A percentile compares a stretch with the other conserved stretches of the same genome.
phyloP scores from a whole-genome alignment of 2,113 vertebrate species.

The Carassius auratus region DNA sequence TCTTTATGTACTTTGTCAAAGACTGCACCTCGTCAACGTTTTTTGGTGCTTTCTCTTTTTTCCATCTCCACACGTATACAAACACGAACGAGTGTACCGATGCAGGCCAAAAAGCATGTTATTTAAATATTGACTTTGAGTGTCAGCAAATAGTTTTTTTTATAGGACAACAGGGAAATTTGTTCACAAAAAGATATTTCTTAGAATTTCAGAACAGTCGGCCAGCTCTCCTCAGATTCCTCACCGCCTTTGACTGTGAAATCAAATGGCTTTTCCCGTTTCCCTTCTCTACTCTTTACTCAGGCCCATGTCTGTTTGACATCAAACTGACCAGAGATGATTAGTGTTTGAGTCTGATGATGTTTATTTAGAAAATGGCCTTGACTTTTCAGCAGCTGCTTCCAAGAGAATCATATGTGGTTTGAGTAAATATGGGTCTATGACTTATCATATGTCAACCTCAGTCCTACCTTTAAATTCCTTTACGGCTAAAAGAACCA shows the following conservation, averaged over 20 bases:
- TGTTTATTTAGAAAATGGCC: constrained; percentile 15
- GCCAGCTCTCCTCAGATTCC: constrained; percentile 26
- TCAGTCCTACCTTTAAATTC: background rate
- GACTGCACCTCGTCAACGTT: background rate
- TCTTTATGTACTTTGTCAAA: background rate
- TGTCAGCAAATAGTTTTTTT: constrained; percentile 10
- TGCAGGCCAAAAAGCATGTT: background rate
- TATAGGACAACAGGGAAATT: constrained; percentile 5
- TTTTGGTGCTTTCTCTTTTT: background rate
- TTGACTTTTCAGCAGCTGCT: constrained; percentile 19
- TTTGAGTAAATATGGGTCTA: constrained; percentile 18
- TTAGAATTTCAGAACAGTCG: background rate
- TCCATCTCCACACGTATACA: background rate
- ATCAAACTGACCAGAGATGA: constrained; percentile 26
- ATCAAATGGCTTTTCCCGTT: constrained; percentile 14
- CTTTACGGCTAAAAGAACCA: background rate
- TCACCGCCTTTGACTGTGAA: constrained; percentile 7
- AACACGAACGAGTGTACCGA: background rate
- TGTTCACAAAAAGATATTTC: constrained; percentile 9
- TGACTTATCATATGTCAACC: background rate
- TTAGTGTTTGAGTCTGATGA: constrained; percentile 7
- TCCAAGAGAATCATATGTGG: constrained; percentile 5
- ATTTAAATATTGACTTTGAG: background rate
- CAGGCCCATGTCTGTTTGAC: constrained; percentile 16
- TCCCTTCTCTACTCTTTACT: background rate